Conservation (phyloP, 2,113 vertebrate species). For the Zingel zingel region DNA sequence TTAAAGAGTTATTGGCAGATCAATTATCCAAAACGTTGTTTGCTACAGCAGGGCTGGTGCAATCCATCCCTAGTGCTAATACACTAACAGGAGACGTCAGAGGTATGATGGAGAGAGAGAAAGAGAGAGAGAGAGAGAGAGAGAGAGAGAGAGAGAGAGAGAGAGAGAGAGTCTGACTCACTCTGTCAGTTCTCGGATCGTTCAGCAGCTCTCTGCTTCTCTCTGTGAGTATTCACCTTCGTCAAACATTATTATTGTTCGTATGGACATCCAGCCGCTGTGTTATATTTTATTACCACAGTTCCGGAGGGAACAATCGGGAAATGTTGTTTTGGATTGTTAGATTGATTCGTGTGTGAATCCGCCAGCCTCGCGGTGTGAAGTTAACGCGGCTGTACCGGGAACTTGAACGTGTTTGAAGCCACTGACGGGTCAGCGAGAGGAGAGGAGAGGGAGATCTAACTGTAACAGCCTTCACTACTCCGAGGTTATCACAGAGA, state of each 20-base stretch:
- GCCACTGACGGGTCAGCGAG: not conserved
- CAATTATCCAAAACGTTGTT: no score
- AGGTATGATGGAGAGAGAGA: constrained; percentile 5
- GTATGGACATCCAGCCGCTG: not conserved
- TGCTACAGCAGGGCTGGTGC: no score
- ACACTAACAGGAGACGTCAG: no score
- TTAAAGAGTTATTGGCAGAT: no score
- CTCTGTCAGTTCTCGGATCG: constrained; percentile 39
- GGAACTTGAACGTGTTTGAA: not conserved
- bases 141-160: constrained; percentile 8
- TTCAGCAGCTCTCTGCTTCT: constrained; percentile 35
- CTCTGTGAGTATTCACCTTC: constrained; percentile 54
- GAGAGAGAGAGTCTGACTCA: constrained; percentile 27
- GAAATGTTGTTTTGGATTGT: not conserved
- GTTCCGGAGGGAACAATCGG: no score
- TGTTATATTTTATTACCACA: not conserved
- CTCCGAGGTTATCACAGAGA: not conserved
- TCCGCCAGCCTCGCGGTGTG: not conserved
- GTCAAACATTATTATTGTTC: not conserved
- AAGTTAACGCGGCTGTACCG: constrained; percentile 7
- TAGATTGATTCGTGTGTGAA: no score
- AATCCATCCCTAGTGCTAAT: no score
- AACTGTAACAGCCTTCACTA: not conserved
- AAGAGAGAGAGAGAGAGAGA: not conserved
- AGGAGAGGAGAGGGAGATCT: not conserved